These are phyloP conservation scores for Drosophila pseudoobscura DNA, from an alignment of 1,140 invertebrate genomes.

Conservation along the genomic window DNA sequence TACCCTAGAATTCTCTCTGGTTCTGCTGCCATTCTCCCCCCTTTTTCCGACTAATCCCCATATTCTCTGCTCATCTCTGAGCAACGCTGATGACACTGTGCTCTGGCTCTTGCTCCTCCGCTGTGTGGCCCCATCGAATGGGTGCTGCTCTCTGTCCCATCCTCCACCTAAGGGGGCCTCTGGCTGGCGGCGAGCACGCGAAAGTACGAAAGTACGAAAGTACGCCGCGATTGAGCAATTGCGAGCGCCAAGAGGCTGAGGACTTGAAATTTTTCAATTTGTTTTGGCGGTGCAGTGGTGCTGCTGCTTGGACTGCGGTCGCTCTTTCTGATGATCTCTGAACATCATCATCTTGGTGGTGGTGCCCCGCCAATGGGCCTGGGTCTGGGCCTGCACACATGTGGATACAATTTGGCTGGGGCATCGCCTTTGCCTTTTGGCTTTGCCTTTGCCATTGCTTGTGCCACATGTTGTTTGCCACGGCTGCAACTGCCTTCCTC, in stretches of 20 bases:
- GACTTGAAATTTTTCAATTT: conserved; percentile 80
- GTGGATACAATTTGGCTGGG: conserved; percentile 75
- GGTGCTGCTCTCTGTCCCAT: conserved; percentile 18
- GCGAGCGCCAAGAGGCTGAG: conserved; percentile 74
- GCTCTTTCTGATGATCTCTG: conserved; percentile 33
- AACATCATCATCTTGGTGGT: conserved; percentile 44
- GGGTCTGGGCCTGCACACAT: conserved; percentile 60
- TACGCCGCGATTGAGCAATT: conserved; percentile 67
- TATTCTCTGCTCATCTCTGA: conserved; percentile 36
- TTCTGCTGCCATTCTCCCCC: neutral
- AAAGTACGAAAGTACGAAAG: conserved; percentile 63
- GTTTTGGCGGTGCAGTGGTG: conserved; percentile 51
- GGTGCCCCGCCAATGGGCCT: conserved; percentile 12
- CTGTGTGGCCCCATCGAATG: neutral
- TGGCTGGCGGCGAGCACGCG: conserved; percentile 46
- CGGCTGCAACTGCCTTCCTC: conserved; percentile 3
- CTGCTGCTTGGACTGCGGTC: conserved; percentile 5
- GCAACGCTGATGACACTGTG: conserved; percentile 23
- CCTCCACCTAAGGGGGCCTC: conserved; percentile 7
- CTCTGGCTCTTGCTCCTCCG: neutral
- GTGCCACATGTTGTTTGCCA: conserved; percentile 49
- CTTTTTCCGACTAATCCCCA: neutral
- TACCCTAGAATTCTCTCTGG: no score
- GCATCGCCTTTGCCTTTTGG: conserved; percentile 37
- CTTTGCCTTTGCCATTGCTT: conserved; percentile 38